Percentiles rank a stretch among this genome's conserved stretches.
phyloP scores from a whole-genome alignment of 2,888 invertebrate species.

The Xanthorhoe spadicearia region DNA sequence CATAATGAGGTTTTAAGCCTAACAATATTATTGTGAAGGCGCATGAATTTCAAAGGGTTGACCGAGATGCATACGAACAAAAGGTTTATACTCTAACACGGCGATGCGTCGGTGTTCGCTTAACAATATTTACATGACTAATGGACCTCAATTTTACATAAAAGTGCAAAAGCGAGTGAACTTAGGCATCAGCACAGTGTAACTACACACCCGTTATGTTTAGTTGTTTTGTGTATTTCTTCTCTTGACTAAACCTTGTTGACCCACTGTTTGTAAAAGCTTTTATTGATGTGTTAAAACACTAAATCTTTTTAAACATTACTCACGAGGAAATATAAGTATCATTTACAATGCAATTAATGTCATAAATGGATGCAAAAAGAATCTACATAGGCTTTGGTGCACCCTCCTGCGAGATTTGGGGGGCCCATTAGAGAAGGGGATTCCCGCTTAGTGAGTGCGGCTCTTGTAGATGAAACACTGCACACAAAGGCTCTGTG shows the following conservation, averaged over 20 bases:
- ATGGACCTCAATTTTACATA: constrained; percentile 78
- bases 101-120: constrained; percentile 62
- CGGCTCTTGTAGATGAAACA: constrained; percentile 28
- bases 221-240: neutral
- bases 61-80: constrained; percentile 48
- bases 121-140: constrained; percentile 82
- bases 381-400: neutral
- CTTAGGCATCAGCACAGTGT: constrained; percentile 60
- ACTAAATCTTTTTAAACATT: neutral
- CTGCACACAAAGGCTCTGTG: constrained; percentile 52
- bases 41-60: constrained; percentile 36
- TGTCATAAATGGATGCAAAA: neutral
- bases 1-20: constrained; percentile 14
- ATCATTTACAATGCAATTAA: neutral
- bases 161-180: constrained; percentile 81
- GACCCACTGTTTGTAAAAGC: neutral
- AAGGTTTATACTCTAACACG: constrained; percentile 49
- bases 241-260: neutral
- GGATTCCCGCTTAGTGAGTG: constrained; percentile 33
- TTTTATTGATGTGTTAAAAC: neutral
- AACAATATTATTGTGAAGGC: constrained; percentile 17
- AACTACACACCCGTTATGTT: constrained; percentile 9
- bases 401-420: neutral
- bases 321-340: neutral
- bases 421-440: constrained; percentile 2